Evolutionary conservation across 2,113 vertebrate genomes (phyloP).

Genomic region (Turnix velox): DNA sequence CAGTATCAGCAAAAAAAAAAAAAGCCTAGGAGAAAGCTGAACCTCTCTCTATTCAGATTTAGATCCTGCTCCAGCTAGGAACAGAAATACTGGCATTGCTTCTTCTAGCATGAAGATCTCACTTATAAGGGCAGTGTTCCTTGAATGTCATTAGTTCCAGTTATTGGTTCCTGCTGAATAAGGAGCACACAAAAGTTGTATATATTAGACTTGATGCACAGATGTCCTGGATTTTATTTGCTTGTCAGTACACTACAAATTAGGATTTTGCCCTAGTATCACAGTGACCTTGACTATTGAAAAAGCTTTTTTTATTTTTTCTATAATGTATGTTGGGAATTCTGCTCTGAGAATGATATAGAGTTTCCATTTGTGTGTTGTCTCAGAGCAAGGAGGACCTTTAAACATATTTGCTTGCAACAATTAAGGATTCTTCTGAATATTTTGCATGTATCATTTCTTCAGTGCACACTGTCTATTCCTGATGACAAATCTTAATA

Average conservation of each 20-base stretch:
- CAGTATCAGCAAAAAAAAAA: slow-evolving; percentile 1
- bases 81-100: slow-evolving; percentile 45
- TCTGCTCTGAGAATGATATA: background rate
- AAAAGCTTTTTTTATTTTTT: background rate
- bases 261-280: background rate
- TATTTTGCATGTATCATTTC: background rate
- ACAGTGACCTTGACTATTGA: background rate
- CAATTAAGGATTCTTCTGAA: background rate
- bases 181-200: slow-evolving; percentile 6
- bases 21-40: background rate
- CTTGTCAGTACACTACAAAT: background rate
- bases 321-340: background rate
- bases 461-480: background rate
- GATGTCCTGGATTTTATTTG: background rate
- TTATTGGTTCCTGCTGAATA: slow-evolving; percentile 41
- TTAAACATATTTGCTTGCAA: background rate
- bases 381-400: background rate
- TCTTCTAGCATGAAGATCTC: slow-evolving; percentile 54
- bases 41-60: slow-evolving; percentile 16
- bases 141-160: slow-evolving; percentile 61
- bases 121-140: slow-evolving; percentile 42
- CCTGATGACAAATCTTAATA: background rate
- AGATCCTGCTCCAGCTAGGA: background rate
- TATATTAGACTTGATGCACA: background rate
- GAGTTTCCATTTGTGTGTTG: background rate